Percentiles rank a stretch among this genome's conserved stretches.
Conservation (phyloP, 2,888 invertebrate species). For the Phymatocera aterrima region DNA sequence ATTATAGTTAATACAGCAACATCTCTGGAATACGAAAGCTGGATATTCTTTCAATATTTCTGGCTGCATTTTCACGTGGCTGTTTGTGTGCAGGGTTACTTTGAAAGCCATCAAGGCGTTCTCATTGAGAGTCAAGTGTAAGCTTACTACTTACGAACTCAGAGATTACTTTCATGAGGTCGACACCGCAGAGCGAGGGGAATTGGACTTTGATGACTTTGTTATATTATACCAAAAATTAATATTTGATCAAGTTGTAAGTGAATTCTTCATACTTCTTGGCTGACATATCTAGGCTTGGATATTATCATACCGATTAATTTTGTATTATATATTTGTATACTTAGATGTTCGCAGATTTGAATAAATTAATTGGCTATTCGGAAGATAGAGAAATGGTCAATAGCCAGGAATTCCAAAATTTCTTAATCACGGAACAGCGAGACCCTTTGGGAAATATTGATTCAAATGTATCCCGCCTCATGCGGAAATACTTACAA, state of each 20-base stretch:
- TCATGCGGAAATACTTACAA: conserved; percentile 88
- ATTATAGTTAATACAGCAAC: no score
- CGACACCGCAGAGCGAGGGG: conserved; percentile 85
- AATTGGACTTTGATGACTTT: conserved; percentile 95
- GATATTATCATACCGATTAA: background rate
- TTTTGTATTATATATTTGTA: no score
- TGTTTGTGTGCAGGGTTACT: conserved; percentile 80
- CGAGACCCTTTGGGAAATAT: conserved; percentile 81
- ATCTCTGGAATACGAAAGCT: no score
- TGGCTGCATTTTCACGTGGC: background rate
- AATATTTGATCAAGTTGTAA: conserved; percentile 87
- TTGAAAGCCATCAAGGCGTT: conserved; percentile 94
- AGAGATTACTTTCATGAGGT: conserved; percentile 91
- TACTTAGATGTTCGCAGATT: conserved; percentile 61
- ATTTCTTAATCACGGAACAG: conserved; percentile 84
- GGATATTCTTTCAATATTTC: background rate
- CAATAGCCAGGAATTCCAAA: conserved; percentile 84
- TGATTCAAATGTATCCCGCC: conserved; percentile 81
- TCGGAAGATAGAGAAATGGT: conserved; percentile 81
- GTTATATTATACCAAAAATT: conserved; percentile 88
- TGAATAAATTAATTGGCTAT: conserved; percentile 74
- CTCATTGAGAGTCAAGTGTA: conserved; percentile 91
- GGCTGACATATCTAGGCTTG: background rate
- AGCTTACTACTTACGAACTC: conserved; percentile 90
- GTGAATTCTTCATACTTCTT: conserved; percentile 60